Evolutionary conservation across 2,888 invertebrate species (phyloP).

Genomic region (Cheilosia impressa): DNA sequence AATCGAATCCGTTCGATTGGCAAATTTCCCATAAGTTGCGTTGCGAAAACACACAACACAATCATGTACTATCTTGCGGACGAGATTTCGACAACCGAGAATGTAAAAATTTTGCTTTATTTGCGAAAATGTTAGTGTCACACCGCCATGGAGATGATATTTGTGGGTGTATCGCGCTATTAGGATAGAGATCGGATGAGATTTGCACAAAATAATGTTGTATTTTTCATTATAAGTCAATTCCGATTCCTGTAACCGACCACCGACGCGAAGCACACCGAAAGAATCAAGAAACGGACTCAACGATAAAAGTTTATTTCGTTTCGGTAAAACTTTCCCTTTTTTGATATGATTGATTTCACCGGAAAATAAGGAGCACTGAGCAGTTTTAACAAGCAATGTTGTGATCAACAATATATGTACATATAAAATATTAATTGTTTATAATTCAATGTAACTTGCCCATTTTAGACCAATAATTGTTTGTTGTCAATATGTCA

Average conservation of each 20-base stretch:
- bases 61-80: conserved; percentile 20
- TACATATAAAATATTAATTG: too few relatives aligned
- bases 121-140: conserved; percentile 12
- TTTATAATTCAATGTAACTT: too few relatives aligned
- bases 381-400: too few relatives aligned
- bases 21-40: conserved; percentile 26
- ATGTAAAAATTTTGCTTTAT: conserved; percentile 29
- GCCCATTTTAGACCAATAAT: too few relatives aligned
- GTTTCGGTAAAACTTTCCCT: not conserved
- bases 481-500: too few relatives aligned
- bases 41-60: conserved; percentile 31
- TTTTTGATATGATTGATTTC: not conserved
- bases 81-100: conserved; percentile 14
- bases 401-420: too few relatives aligned
- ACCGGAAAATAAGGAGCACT: not conserved
- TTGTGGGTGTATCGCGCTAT: conserved; percentile 1
- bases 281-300: not conserved
- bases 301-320: not conserved
- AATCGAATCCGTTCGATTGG: conserved; percentile 2
- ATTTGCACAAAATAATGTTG: not conserved
- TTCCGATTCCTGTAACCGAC: not conserved
- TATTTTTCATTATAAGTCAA: not conserved
- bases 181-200: not conserved
- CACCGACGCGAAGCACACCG: not conserved
- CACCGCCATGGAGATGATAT: conserved; percentile 12